Evolutionary conservation across 2,888 invertebrate genomes (phyloP).

Genomic region (Linnaemya vulpina): DNA sequence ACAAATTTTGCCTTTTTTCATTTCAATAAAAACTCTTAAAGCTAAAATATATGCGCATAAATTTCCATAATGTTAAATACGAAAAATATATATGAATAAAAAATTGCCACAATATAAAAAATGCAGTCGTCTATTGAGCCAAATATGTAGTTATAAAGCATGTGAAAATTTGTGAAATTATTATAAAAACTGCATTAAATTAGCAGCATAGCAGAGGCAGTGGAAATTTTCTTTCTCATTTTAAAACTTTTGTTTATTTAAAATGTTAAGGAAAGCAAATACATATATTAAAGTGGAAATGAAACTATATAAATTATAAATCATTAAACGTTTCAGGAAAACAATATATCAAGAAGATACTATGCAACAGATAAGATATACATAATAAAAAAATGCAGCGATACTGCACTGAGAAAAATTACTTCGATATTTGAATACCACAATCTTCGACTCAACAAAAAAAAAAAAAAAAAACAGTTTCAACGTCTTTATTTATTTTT

Average conservation of each 20-base stretch:
- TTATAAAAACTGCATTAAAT: background rate
- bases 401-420: no score
- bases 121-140: slow-evolving; percentile 1
- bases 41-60: slow-evolving; percentile 64
- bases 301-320: no score
- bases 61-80: slow-evolving; percentile 50
- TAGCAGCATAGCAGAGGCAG: background rate
- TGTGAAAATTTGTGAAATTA: slow-evolving; percentile 53
- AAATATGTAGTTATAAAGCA: background rate
- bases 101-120: slow-evolving; percentile 24
- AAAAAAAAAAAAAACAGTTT: no score
- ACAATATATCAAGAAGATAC: no score
- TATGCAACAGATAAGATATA: no score
- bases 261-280: background rate
- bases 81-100: slow-evolving; percentile 7
- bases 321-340: no score
- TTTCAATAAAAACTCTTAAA: slow-evolving; percentile 51
- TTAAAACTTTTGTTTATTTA: background rate
- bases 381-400: no score
- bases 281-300: no score
- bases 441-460: no score
- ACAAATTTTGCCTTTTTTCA: slow-evolving; percentile 37
- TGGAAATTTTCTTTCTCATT: background rate
- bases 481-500: no score
- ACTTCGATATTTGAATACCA: no score